Conservation (phyloP, 1,140 invertebrate species). For the Pantala flavescens region DNA sequence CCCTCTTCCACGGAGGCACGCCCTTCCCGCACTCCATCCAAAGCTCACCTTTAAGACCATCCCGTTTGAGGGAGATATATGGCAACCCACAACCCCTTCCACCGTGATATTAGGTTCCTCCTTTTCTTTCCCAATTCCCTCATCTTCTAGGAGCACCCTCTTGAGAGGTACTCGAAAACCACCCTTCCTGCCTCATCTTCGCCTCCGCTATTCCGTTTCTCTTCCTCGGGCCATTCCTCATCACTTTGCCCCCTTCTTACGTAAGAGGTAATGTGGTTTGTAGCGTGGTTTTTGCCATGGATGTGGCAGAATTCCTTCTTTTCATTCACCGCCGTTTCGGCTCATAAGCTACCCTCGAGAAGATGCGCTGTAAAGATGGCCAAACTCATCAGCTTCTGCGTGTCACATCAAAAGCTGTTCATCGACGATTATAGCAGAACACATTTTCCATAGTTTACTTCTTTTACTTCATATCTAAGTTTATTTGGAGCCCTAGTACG, state of each 20-base stretch:
- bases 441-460: too few species aligned
- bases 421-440: too few species aligned
- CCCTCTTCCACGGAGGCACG: too few species aligned
- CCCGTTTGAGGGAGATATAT: background rate
- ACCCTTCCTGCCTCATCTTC: background rate
- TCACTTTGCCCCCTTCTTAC: background rate
- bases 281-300: background rate
- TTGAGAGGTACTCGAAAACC: background rate
- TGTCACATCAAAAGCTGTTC: background rate
- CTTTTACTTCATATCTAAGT: too few species aligned
- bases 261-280: conserved; percentile 1
- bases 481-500: too few species aligned
- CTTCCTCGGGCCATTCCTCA: background rate
- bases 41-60: background rate
- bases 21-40: background rate
- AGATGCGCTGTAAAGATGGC: background rate
- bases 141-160: background rate
- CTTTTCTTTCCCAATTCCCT: background rate
- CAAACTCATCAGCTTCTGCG: background rate
- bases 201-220: background rate
- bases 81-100: background rate
- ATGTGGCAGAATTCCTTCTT: background rate
- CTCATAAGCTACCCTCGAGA: background rate
- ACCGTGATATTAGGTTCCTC: background rate
- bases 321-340: background rate